Percentiles rank a stretch among this genome's conserved stretches.
These are phyloP conservation scores for Rhinogobio ventralis DNA, from an alignment of 2,797 vertebrate genomes.

Conservation along the genomic window DNA sequence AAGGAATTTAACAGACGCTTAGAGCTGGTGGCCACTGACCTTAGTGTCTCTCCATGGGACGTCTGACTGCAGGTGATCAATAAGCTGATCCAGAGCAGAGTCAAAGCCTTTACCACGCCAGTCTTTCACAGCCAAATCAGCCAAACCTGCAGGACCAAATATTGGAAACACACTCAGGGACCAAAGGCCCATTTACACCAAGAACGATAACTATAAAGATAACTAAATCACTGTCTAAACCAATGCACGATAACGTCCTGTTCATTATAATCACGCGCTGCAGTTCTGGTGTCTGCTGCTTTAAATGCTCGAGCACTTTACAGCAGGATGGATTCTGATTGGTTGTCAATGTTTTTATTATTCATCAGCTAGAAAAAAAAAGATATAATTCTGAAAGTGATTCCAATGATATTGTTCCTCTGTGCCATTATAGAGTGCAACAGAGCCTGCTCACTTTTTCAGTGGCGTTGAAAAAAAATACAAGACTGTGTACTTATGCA, in stretches of 20 bases:
- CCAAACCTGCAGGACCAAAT: constrained; percentile 42
- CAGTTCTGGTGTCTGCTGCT: neutral
- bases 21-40: constrained; percentile 7
- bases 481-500: neutral
- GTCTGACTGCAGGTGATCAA: constrained; percentile 71
- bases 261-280: neutral
- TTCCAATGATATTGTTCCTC: neutral
- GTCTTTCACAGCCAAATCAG: constrained; percentile 73
- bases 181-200: neutral
- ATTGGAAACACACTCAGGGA: too few species aligned
- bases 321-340: neutral
- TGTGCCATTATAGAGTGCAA: neutral
- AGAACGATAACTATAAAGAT: neutral
- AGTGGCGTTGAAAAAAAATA: too few species aligned
- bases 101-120: constrained; percentile 90
- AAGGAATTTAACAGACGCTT: neutral
- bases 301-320: neutral
- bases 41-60: constrained; percentile 21
- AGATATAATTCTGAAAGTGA: neutral
- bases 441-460: neutral
- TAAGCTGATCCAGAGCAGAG: constrained; percentile 81
- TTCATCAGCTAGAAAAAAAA: neutral
- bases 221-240: neutral
- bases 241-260: neutral
- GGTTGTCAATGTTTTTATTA: neutral